Percentiles rank a stretch among this genome's conserved stretches.
Evolutionary conservation across 2,113 vertebrate genomes (phyloP).

Genomic region (Trematocara stigmaticum): DNA sequence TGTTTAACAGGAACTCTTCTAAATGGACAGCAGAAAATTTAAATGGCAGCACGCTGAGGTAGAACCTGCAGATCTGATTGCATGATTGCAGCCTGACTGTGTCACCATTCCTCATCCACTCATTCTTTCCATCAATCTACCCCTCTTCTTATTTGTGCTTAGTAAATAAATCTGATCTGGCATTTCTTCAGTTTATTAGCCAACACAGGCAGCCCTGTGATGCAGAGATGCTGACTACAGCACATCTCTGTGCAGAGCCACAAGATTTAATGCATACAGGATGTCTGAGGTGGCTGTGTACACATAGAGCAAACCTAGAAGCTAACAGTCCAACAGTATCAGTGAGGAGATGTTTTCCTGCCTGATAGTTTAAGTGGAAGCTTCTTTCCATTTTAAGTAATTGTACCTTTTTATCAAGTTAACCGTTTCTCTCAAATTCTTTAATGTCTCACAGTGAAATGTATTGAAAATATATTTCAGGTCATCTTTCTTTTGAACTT

Average conservation of each 20-base stretch:
- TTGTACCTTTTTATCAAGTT: background rate
- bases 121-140: slow-evolving; percentile 1
- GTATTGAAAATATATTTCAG: background rate
- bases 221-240: slow-evolving; percentile 57
- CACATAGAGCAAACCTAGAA: background rate
- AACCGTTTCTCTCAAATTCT: background rate
- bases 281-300: slow-evolving; percentile 9
- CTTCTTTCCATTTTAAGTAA: background rate
- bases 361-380: background rate
- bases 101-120: background rate
- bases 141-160: slow-evolving; percentile 20
- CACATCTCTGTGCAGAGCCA: slow-evolving; percentile 28
- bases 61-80: background rate
- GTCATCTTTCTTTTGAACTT: background rate
- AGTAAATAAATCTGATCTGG: slow-evolving; percentile 66
- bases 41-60: background rate
- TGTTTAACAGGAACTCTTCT: background rate
- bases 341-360: background rate
- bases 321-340: background rate
- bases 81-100: background rate
- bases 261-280: slow-evolving; percentile 47
- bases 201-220: slow-evolving; percentile 27
- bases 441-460: background rate
- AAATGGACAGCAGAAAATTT: background rate
- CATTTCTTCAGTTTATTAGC: slow-evolving; percentile 58